Percentiles rank a stretch among this genome's conserved stretches.
Evolutionary conservation across 1,140 invertebrate genomes (phyloP).

Genomic region (Caenorhabditis tropicalis): DNA sequence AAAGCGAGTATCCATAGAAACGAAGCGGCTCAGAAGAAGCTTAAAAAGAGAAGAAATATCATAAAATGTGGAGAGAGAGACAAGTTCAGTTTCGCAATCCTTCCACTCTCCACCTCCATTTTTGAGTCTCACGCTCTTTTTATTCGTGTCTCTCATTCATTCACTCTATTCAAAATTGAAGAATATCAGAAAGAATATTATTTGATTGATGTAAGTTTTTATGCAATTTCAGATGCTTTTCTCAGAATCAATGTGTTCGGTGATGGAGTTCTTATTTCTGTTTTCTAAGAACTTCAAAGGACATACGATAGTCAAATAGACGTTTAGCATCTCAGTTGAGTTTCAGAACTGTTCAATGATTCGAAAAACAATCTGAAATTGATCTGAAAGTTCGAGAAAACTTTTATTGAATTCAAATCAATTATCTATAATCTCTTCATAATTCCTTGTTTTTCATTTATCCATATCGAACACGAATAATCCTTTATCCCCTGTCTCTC

Average conservation of each 20-base stretch:
- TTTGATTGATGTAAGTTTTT: conserved; percentile 29
- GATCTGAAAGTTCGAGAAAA: background rate
- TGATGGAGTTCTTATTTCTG: too few species aligned
- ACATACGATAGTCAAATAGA: too few species aligned
- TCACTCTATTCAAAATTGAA: conserved; percentile 3
- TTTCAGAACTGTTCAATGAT: background rate
- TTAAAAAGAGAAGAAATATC: background rate
- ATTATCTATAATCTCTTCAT: background rate
- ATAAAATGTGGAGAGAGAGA: background rate
- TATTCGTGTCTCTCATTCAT: background rate
- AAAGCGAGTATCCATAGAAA: background rate
- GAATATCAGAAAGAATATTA: conserved; percentile 29
- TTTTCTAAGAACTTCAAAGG: too few species aligned
- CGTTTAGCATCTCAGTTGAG: too few species aligned
- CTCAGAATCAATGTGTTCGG: too few species aligned
- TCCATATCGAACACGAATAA: background rate
- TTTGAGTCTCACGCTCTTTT: background rate
- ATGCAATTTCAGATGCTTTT: too few species aligned
- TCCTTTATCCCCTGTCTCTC: too few species aligned
- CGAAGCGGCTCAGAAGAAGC: background rate
- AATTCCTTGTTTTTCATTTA: background rate
- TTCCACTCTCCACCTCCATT: background rate
- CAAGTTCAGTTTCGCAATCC: conserved; percentile 35
- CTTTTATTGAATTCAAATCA: background rate
- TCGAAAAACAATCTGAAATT: background rate